Percentiles rank a stretch among this genome's conserved stretches.
These are phyloP conservation scores for Eristalis intricaria DNA, from an alignment of 2,888 invertebrate species.

Conservation along the genomic window DNA sequence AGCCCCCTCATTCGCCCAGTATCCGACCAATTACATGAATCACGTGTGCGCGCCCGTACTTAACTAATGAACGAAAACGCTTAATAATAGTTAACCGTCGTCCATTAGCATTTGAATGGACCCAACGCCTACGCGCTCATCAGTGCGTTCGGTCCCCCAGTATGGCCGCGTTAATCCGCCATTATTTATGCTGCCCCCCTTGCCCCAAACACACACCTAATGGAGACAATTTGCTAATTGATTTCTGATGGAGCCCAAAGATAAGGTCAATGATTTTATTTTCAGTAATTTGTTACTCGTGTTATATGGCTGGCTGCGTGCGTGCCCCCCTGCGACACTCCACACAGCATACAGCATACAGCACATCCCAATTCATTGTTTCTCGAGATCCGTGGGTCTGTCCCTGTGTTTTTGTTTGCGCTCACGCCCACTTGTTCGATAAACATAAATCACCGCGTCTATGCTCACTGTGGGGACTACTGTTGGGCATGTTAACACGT, in stretches of 20 bases:
- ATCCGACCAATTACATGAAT: conserved; percentile 26
- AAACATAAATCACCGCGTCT: conserved; percentile 40
- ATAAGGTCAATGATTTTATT: conserved; percentile 59
- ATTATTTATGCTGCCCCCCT: conserved; percentile 51
- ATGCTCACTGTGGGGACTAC: conserved; percentile 50
- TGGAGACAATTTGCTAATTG: conserved; percentile 67
- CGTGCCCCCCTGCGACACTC: not conserved
- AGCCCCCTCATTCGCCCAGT: not conserved
- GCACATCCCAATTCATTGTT: conserved; percentile 24
- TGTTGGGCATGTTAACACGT: conserved; percentile 49
- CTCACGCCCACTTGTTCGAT: conserved; percentile 39
- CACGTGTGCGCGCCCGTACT: conserved; percentile 12
- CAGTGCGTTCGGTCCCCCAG: not conserved
- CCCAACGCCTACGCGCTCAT: conserved; percentile 35
- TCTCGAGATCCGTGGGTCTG: conserved; percentile 7
- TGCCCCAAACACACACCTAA: not conserved
- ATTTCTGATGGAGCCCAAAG: conserved; percentile 56
- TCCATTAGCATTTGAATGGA: conserved; percentile 52
- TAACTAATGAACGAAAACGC: conserved; percentile 44
- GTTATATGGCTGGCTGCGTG: not conserved
- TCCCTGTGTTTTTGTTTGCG: conserved; percentile 28
- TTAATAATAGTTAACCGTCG: conserved; percentile 6
- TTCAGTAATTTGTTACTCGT: conserved; percentile 47
- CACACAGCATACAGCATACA: not conserved
- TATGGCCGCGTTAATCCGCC: conserved; percentile 45